A percentile compares a stretch with the other conserved stretches of the same genome.
phyloP scores from a whole-genome alignment of 2,888 invertebrate genomes.

The Archips crataeganus region DNA sequence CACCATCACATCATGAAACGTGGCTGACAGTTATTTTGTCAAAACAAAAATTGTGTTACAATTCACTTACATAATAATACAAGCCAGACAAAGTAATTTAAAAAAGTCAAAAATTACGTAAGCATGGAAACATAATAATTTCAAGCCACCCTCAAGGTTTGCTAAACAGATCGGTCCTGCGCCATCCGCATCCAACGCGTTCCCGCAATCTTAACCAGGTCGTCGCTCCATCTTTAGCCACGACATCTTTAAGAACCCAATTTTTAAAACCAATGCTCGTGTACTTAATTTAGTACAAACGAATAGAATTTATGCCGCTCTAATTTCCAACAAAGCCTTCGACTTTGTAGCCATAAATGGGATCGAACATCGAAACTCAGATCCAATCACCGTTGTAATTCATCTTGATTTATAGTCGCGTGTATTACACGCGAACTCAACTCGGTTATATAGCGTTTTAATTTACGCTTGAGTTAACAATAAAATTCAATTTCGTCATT shows the following conservation, averaged over 20 bases:
- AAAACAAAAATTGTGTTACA: too few species aligned
- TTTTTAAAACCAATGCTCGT: conserved; percentile 15
- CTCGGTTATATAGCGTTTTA: conserved; percentile 26
- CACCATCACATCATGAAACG: too few species aligned
- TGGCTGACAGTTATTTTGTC: too few species aligned
- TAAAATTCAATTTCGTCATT: conserved; percentile 32
- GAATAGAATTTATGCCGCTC: conserved; percentile 47
- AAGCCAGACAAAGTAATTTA: too few species aligned
- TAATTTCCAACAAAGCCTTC: conserved; percentile 57
- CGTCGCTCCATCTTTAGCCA: not conserved
- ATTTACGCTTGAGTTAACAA: conserved; percentile 36
- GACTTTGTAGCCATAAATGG: conserved; percentile 69
- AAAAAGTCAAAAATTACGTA: too few species aligned
- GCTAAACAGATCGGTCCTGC: too few species aligned
- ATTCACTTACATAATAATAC: too few species aligned
- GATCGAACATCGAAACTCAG: conserved; percentile 68
- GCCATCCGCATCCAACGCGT: too few species aligned
- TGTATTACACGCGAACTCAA: conserved; percentile 65
- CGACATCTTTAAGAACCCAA: not conserved
- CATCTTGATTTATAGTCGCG: conserved; percentile 79
- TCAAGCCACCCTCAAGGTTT: too few species aligned
- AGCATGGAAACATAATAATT: too few species aligned
- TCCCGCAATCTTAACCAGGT: too few species aligned
- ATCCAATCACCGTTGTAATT: conserved; percentile 78
- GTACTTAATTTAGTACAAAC: conserved; percentile 13